phyloP scores from a whole-genome alignment of 2,888 invertebrate species.

The Pristionchus exspectatus region DNA sequence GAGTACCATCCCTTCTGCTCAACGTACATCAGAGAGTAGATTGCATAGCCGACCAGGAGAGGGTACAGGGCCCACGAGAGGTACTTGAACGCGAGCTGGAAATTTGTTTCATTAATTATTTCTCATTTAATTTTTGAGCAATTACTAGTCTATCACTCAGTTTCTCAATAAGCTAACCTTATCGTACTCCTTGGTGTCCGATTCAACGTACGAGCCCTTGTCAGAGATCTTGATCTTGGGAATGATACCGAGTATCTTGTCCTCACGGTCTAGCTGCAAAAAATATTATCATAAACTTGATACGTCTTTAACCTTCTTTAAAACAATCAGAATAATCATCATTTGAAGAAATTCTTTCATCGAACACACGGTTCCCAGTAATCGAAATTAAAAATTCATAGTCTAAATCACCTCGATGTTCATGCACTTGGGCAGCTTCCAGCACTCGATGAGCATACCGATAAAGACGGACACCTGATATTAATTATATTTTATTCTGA shows the following conservation, averaged over 20 bases:
- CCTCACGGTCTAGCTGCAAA: conserved; percentile 16
- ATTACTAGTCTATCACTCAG: background rate
- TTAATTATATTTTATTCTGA: background rate
- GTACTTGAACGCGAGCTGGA: conserved; percentile 92
- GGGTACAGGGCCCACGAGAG: conserved; percentile 97
- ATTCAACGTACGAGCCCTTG: conserved; percentile 96
- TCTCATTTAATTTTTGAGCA: background rate
- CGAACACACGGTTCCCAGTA: background rate
- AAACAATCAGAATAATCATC: background rate
- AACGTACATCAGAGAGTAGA: conserved; percentile 94
- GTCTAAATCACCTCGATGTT: conserved; percentile 83
- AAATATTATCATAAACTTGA: background rate
- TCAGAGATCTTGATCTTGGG: conserved; percentile 90
- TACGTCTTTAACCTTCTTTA: background rate
- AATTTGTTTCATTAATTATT: background rate
- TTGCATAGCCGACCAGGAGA: conserved; percentile 91
- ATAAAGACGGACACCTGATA: conserved; percentile 91
- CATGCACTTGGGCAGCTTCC: conserved; percentile 95
- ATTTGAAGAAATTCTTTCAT: no score
- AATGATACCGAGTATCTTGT: conserved; percentile 86
- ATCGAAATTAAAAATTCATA: background rate
- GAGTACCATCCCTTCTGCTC: conserved; percentile 97
- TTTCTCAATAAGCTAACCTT: conserved; percentile 78
- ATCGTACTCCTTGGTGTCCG: conserved; percentile 94
- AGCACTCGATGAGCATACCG: conserved; percentile 95